Percentiles rank a stretch among this genome's conserved stretches.
Conservation (phyloP, 2,888 invertebrate genomes). For the Oscheius sp. region DNA sequence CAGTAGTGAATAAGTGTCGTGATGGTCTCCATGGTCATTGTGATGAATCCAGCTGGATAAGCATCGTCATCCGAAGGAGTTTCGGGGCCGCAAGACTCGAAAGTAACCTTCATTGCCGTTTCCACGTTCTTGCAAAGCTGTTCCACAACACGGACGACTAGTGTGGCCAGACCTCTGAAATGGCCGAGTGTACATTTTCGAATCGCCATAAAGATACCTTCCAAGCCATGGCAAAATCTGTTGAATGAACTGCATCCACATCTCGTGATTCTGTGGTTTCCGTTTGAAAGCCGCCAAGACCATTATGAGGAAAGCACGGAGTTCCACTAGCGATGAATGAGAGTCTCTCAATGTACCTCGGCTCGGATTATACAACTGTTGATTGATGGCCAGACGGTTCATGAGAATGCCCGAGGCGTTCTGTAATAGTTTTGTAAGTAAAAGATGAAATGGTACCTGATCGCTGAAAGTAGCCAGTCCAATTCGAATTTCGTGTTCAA, state of each 20-base stretch:
- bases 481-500: conserved; percentile 68
- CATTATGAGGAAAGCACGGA: conserved; percentile 86
- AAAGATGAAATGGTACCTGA: conserved; percentile 31
- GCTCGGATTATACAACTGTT: conserved; percentile 50
- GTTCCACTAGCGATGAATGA: conserved; percentile 77
- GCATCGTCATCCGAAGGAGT: conserved; percentile 19
- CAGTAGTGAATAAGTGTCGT: conserved; percentile 72
- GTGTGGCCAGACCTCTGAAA: conserved; percentile 82
- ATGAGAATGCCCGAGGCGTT: conserved; percentile 49
- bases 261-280: conserved; percentile 78
- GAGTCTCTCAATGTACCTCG: conserved; percentile 64
- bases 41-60: conserved; percentile 68
- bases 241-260: conserved; percentile 86
- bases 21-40: conserved; percentile 66
- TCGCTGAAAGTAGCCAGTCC: conserved; percentile 58
- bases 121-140: conserved; percentile 86
- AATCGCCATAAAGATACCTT: conserved; percentile 47
- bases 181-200: neutral
- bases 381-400: conserved; percentile 70
- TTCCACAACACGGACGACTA: conserved; percentile 84
- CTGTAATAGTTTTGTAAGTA: conserved; percentile 24
- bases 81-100: conserved; percentile 38
- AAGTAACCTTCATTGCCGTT: conserved; percentile 71
- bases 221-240: conserved; percentile 85
- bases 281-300: conserved; percentile 82